phyloP scores from a whole-genome alignment of 2,113 vertebrate species.

The Oncorhynchus clarkii region DNA sequence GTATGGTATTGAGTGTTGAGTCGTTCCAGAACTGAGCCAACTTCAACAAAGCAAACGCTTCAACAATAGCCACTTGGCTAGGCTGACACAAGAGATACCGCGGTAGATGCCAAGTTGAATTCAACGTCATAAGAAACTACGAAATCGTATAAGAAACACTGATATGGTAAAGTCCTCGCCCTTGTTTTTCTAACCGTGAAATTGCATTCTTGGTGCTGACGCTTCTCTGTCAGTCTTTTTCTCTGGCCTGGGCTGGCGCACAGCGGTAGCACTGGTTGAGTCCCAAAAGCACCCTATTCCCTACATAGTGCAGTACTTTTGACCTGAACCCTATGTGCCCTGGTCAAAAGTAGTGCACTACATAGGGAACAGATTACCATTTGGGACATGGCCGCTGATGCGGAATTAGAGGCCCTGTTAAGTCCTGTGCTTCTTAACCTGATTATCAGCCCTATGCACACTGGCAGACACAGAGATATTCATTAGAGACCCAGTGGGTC shows the following conservation, averaged over 20 bases:
- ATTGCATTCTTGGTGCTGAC: slow-evolving; percentile 6
- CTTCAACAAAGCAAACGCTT: background rate
- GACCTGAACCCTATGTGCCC: no score
- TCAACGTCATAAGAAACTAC: background rate
- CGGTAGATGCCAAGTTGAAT: slow-evolving; percentile 1
- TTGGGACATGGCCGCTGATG: slow-evolving; percentile 43
- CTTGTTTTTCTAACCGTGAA: slow-evolving; percentile 7
- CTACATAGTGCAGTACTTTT: no score
- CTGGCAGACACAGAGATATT: slow-evolving; percentile 73
- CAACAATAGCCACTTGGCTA: background rate
- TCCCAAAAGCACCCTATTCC: no score
- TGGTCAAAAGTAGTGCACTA: no score
- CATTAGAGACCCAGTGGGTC: slow-evolving; percentile 75
- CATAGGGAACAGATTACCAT: no score
- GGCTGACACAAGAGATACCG: background rate
- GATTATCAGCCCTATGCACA: slow-evolving; percentile 79
- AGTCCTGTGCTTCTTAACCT: slow-evolving; percentile 76
- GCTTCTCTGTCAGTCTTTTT: slow-evolving; percentile 1
- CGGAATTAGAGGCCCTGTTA: slow-evolving; percentile 73
- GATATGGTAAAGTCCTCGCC: background rate
- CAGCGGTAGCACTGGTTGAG: slow-evolving; percentile 36
- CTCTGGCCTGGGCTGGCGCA: slow-evolving; percentile 66
- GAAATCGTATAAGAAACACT: no score
- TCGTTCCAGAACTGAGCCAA: background rate
- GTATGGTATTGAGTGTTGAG: background rate